phyloP scores from a whole-genome alignment of 2,888 invertebrate species.

The Amiota communis region DNA sequence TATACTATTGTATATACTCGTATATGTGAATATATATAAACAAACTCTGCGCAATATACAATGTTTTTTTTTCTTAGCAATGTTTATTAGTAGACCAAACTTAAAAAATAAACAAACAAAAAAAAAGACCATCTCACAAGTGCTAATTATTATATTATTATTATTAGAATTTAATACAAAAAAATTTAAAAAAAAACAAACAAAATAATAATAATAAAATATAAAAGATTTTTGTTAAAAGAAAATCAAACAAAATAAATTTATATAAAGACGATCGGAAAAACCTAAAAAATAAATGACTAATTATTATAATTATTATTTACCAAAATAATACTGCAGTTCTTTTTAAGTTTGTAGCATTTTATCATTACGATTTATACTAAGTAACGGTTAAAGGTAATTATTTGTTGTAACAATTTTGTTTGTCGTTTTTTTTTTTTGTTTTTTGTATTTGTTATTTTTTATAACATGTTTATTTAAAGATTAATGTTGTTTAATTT shows the following conservation, averaged over 20 bases:
- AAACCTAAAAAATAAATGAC: background rate
- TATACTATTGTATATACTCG: constrained; percentile 37
- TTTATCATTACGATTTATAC: too few relatives aligned
- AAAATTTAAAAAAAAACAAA: constrained; percentile 11
- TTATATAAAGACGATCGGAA: background rate
- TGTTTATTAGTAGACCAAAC: constrained; percentile 7
- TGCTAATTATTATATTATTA: constrained; percentile 69
- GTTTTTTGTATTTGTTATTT: too few relatives aligned
- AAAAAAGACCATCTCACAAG: constrained; percentile 74
- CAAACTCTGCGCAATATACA: background rate
- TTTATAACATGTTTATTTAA: too few relatives aligned
- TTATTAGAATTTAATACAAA: constrained; percentile 32
- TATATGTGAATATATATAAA: constrained; percentile 32
- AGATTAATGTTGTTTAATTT: too few relatives aligned
- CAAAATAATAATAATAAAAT: background rate
- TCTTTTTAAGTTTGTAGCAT: too few relatives aligned
- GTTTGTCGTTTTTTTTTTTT: too few relatives aligned
- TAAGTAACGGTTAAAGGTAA: too few relatives aligned
- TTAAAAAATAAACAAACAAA: background rate
- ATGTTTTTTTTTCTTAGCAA: constrained; percentile 14
- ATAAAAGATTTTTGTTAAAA: background rate
- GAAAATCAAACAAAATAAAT: background rate
- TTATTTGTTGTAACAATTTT: too few relatives aligned
- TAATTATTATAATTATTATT: too few relatives aligned
- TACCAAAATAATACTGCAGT: too few relatives aligned